These are phyloP conservation scores for Chirona hameri DNA, from an alignment of 2,888 invertebrate genomes.

Conservation along the genomic window DNA sequence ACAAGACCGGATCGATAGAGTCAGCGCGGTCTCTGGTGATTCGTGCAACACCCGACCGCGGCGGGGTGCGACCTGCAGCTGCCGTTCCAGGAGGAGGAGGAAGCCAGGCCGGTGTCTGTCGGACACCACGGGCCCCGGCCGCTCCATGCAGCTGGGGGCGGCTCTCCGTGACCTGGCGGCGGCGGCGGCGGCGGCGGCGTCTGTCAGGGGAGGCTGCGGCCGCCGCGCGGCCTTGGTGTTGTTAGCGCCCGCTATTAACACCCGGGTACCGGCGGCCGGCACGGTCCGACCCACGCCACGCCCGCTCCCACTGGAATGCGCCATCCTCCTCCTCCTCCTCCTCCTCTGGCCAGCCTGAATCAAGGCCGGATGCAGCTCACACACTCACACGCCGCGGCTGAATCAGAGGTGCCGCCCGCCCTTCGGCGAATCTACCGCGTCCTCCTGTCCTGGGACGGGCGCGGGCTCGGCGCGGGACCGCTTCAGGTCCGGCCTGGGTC, in stretches of 20 bases:
- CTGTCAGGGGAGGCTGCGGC: not conserved
- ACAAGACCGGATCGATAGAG: not conserved
- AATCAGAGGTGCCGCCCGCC: too few relatives aligned
- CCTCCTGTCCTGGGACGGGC: too few relatives aligned
- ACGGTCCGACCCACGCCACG: not conserved
- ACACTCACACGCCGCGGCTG: not conserved
- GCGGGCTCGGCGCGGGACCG: too few relatives aligned
- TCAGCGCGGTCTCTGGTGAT: not conserved
- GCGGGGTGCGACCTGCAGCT: not conserved
- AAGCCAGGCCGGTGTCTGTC: not conserved
- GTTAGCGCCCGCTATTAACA: conserved; percentile 26
- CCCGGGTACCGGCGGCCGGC: not conserved
- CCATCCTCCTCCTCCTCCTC: too few relatives aligned
- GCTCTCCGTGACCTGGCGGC: not conserved
- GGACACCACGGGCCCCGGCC: too few relatives aligned
- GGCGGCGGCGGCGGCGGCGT: not conserved
- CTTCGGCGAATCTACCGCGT: too few relatives aligned
- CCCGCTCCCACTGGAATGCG: conserved; percentile 1
- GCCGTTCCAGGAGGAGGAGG: not conserved
- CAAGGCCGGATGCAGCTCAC: not conserved
- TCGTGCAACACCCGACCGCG: too few relatives aligned
- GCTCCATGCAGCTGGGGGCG: not conserved
- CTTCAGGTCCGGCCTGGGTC: too few relatives aligned
- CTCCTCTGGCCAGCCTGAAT: not conserved
- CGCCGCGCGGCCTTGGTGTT: conserved; percentile 2